Base-by-base conservation (phyloP, 2,888 invertebrate genomes). In the Agrilus mali region DNA sequence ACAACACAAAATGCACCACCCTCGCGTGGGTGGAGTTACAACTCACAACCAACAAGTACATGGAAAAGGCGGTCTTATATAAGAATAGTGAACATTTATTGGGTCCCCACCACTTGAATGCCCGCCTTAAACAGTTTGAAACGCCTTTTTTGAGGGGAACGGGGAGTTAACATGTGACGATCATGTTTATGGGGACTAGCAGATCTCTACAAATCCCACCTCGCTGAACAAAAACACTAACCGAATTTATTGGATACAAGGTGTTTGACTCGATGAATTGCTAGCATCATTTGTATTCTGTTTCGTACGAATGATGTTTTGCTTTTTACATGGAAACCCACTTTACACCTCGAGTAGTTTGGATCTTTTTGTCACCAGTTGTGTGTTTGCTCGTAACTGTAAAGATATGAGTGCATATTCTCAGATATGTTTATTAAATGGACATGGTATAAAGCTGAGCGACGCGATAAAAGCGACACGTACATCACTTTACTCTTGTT, bases 241-340 rank as follows among this genome's bases (percentile, higher is more conserved):
- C 65, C 61, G 67, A 67, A 67, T 67, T 67, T 67, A 67, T 67
- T 66, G 66, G 66, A 65, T 66, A 67, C 67, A 67, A 65, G 66
- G 66, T 67, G 67, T 67, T 67, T 63, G 65, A 64, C 62, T 63
- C 64, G 67, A 67, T 67, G 66, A 65, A 66, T 67, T 64, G 65
- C 60, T 64, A 57, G 62, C 61, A 61, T 67, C 66, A 63, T 67
- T 67, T 67, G 66, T 67, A 66, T 66, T 66, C 66, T 57, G 65
- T 65, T 63, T 66, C 63, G 65, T 63, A 64, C 64, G 65, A 63
- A 63, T 63, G 65, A 64, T 65, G 64, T 63, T 60, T 56, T 60
- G 61, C 56, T 67, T 67, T 67, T 66, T 66, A 67, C 67, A 67
- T 60, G 67, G 59, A 67, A 66, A 66, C 61, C 60, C 65, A 67